Percentiles rank a stretch among this genome's conserved stretches.
Evolutionary conservation across 2,888 invertebrate species (phyloP).

Genomic region (Anagyrus pseudococci): DNA sequence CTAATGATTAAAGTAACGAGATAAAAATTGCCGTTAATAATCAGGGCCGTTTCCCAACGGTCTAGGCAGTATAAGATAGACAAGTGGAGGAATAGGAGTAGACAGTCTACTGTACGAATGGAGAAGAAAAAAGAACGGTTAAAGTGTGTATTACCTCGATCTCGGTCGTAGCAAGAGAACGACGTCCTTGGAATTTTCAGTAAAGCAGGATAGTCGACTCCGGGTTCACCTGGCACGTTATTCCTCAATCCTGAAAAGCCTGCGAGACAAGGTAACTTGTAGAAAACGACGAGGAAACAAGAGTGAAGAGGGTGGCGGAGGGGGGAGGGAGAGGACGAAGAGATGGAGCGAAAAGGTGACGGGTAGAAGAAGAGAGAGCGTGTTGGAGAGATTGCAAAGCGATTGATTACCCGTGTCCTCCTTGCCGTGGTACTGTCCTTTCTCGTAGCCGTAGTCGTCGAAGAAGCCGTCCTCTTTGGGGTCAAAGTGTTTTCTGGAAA

Average conservation of each 20-base stretch:
- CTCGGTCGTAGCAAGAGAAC: conserved; percentile 69
- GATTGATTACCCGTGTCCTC: conserved; percentile 55
- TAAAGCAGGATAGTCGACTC: conserved; percentile 71
- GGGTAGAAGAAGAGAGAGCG: no score
- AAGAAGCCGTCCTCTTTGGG: conserved; percentile 53
- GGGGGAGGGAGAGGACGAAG: no score
- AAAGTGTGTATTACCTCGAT: conserved; percentile 63
- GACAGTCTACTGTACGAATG: no score
- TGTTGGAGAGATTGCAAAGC: background rate
- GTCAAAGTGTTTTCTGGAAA: conserved; percentile 54
- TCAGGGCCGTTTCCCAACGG: no score
- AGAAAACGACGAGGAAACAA: no score
- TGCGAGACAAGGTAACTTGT: no score
- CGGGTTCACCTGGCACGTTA: conserved; percentile 73
- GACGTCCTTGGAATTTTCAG: conserved; percentile 68
- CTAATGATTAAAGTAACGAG: no score
- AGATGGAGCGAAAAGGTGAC: no score
- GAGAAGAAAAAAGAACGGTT: conserved; percentile 10
- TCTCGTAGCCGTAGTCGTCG: conserved; percentile 53
- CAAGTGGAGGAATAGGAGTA: no score
- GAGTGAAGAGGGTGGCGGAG: no score
- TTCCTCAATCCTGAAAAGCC: conserved; percentile 67
- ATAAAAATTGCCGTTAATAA: background rate
- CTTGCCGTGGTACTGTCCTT: conserved; percentile 52
- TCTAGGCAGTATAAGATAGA: no score